Evolutionary conservation across 1,140 invertebrate species (phyloP).

Genomic region (Geopemphigus sp.): DNA sequence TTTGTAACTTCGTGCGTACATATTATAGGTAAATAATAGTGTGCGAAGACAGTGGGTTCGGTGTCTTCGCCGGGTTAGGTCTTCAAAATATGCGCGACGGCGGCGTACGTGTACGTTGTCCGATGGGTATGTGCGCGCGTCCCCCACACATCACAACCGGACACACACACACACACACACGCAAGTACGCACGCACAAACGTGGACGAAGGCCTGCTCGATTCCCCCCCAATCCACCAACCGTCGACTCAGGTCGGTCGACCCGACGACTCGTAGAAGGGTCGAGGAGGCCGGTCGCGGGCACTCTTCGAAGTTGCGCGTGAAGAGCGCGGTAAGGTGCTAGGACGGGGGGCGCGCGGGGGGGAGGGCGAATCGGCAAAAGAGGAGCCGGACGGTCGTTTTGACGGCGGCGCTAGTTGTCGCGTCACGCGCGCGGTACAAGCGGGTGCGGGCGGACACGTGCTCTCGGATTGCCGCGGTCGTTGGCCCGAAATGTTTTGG

Average conservation of each 20-base stretch:
- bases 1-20: background rate
- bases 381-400: conserved; percentile 1
- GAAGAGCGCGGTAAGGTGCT: too few relatives aligned
- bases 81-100: background rate
- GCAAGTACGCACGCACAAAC: background rate
- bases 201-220: too few relatives aligned
- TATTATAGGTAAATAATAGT: too few relatives aligned
- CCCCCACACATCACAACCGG: background rate
- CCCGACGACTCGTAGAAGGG: background rate
- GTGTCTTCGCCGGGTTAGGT: background rate
- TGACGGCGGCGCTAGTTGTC: background rate
- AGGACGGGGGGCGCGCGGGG: background rate
- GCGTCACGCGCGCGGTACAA: background rate
- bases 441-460: conserved; percentile 26
- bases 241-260: too few relatives aligned
- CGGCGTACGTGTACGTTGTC: too few relatives aligned
- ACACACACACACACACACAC: background rate
- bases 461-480: conserved; percentile 26
- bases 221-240: too few relatives aligned
- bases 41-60: background rate
- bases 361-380: background rate
- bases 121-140: too few relatives aligned
- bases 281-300: background rate
- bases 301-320: too few relatives aligned
- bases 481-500: conserved; percentile 44